Conservation (phyloP, 2,113 vertebrate genomes). For the Brevimyrus niger region DNA sequence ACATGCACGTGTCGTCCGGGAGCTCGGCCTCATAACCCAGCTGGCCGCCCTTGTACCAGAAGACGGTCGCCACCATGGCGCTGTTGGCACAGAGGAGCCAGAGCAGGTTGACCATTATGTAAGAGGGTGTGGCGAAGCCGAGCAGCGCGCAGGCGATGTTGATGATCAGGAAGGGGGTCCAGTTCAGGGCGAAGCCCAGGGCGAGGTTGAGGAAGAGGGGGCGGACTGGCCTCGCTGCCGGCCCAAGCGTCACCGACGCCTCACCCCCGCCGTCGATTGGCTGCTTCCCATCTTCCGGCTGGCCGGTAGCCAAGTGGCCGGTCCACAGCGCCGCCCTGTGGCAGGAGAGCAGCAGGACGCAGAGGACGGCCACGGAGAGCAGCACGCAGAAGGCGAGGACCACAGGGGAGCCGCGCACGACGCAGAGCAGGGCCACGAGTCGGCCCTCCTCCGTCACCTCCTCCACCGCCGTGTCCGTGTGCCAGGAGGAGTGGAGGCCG, state of each 20-base stretch:
- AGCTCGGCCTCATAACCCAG: conserved; percentile 28
- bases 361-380: conserved; percentile 15
- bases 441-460: neutral
- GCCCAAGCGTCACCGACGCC: neutral
- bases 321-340: conserved; percentile 35
- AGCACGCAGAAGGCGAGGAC: conserved; percentile 24
- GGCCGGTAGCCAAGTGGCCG: neutral
- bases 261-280: neutral
- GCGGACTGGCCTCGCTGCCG: neutral
- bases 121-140: conserved; percentile 43
- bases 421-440: conserved; percentile 31
- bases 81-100: conserved; percentile 61
- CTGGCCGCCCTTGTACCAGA: conserved; percentile 43
- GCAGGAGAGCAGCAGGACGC: conserved; percentile 37
- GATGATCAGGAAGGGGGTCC: conserved; percentile 49
- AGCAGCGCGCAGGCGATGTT: conserved; percentile 26
- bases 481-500: conserved; percentile 17
- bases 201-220: conserved; percentile 44
- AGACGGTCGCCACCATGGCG: conserved; percentile 37
- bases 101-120: conserved; percentile 51
- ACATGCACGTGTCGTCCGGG: conserved; percentile 47
- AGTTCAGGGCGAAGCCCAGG: conserved; percentile 43
- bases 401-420: conserved; percentile 33
- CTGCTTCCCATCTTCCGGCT: neutral
- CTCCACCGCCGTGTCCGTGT: neutral